A percentile compares a stretch with the other conserved stretches of the same genome.
Conservation (phyloP, 2,113 vertebrate genomes). For the Pyrgilauda ruficollis region DNA sequence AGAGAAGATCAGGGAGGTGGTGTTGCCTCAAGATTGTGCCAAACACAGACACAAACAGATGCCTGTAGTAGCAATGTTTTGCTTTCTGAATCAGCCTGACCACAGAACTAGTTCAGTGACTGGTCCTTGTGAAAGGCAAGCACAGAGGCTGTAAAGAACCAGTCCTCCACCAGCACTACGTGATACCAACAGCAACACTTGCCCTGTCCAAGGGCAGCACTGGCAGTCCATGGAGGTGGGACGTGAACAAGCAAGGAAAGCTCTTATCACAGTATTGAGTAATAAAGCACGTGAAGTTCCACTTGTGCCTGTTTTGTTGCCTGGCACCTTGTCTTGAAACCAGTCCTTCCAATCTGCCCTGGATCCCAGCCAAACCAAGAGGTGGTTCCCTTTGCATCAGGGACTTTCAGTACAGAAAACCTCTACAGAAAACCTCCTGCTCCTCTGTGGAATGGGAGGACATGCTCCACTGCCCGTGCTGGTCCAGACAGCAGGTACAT, state of each 20-base stretch:
- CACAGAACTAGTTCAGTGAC: not conserved
- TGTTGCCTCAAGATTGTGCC: not conserved
- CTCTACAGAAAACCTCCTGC: not conserved
- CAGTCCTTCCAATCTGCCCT: not conserved
- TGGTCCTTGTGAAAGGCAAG: not conserved
- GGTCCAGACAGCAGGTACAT: not conserved
- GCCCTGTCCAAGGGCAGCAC: rapidly evolving
- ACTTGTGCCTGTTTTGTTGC: not conserved
- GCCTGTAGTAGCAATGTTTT: not conserved
- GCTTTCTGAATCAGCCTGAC: not conserved
- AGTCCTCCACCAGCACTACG: not conserved
- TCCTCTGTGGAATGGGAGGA: not conserved
- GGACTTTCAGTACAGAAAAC: not conserved
- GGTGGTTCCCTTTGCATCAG: not conserved
- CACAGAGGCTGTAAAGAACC: not conserved
- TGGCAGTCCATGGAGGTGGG: not conserved
- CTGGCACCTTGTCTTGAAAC: not conserved
- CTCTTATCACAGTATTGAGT: not conserved
- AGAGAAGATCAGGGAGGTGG: not conserved
- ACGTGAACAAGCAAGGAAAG: not conserved
- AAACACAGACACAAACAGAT: not conserved
- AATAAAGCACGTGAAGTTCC: not conserved
- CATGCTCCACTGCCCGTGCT: not conserved
- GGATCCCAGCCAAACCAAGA: not conserved
- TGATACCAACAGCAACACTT: not conserved